A percentile compares a stretch with the other conserved stretches of the same genome.
Conservation (phyloP, 2,888 invertebrate genomes). For the Drosophila mimetica region DNA sequence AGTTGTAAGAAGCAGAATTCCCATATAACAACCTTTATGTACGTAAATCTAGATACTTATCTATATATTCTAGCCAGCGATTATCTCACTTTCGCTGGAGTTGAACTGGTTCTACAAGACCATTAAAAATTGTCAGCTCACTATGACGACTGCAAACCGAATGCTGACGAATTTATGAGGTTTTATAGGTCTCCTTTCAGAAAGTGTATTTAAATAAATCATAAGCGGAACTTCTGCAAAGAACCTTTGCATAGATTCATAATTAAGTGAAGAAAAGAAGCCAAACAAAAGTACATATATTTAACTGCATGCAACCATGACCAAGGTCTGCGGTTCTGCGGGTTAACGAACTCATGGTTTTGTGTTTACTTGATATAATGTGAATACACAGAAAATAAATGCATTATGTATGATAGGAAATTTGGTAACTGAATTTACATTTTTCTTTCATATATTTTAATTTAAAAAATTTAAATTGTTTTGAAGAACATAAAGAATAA, state of each 20-base stretch:
- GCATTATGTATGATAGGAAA: not conserved
- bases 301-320: conserved; percentile 19
- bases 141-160: conserved; percentile 9
- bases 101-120: conserved; percentile 53
- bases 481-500: no score
- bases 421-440: not conserved
- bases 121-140: conserved; percentile 18
- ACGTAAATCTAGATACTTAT: conserved; percentile 1
- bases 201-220: not conserved
- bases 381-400: conserved; percentile 1
- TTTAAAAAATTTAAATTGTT: no score
- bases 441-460: no score
- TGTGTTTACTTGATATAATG: not conserved
- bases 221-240: not conserved
- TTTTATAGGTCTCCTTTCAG: conserved; percentile 11
- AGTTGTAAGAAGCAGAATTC: conserved; percentile 3
- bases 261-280: conserved; percentile 4
- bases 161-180: conserved; percentile 11
- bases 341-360: conserved; percentile 42
- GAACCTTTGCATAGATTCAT: conserved; percentile 2
- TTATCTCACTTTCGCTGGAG: conserved; percentile 31
- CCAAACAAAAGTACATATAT: not conserved
- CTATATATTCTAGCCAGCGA: conserved; percentile 9
- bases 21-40: not conserved
- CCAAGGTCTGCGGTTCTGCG: conserved; percentile 50